Conservation (phyloP, 2,888 invertebrate species). For the Sesia apiformis region DNA sequence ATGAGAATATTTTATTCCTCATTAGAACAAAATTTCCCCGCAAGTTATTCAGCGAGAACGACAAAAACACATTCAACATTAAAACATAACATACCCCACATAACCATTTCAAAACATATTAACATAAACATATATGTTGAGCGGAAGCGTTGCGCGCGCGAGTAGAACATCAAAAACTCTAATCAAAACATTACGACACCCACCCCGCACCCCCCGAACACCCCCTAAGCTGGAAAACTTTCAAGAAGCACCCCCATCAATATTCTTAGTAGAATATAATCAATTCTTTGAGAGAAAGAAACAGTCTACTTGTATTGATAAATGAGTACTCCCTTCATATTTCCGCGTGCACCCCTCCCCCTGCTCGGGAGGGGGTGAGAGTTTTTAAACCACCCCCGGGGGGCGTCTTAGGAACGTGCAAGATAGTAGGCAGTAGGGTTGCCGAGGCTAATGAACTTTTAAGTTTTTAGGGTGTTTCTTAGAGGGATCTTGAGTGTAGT, state of each 20-base stretch:
- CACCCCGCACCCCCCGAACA: constrained; percentile 10
- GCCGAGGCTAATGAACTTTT: constrained; percentile 69
- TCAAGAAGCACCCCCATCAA: constrained; percentile 51
- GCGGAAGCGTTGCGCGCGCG: not conserved
- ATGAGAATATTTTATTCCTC: too few species aligned
- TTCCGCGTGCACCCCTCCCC: constrained; percentile 42
- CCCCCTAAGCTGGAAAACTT: constrained; percentile 43
- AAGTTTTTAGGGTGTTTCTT: constrained; percentile 47
- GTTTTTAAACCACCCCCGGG: constrained; percentile 10
- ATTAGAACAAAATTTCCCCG: too few species aligned
- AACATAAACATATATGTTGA: not conserved
- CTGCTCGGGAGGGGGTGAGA: constrained; percentile 26
- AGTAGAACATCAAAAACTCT: constrained; percentile 53
- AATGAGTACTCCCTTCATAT: constrained; percentile 73
- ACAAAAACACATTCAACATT: not conserved
- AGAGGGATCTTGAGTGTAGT: constrained; percentile 10
- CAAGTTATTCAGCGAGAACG: too few species aligned
- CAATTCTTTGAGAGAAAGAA: constrained; percentile 72
- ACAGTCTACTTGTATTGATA: constrained; percentile 72
- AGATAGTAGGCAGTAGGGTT: constrained; percentile 69
- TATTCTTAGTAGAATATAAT: constrained; percentile 72
- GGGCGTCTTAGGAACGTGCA: constrained; percentile 67
- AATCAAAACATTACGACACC: constrained; percentile 48
- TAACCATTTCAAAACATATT: not conserved
- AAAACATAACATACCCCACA: not conserved